Evolutionary conservation across 2,113 vertebrate species (phyloP).

Genomic region (Anolis sagrei): DNA sequence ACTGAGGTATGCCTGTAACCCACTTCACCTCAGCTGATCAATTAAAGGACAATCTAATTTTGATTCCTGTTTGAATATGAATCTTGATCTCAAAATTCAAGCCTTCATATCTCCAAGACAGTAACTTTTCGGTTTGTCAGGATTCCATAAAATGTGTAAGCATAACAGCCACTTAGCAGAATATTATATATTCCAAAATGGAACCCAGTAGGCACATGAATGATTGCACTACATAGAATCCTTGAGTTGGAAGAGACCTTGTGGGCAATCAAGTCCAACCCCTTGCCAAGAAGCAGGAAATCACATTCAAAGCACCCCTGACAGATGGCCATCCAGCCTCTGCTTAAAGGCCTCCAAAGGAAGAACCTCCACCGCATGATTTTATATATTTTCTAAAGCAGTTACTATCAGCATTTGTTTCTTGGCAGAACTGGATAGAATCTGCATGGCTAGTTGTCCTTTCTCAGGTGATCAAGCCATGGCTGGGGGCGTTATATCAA

Average conservation of each 20-base stretch:
- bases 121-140: background rate
- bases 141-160: background rate
- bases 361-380: no score
- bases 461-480: background rate
- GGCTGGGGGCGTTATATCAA: no score
- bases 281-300: no score
- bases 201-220: background rate
- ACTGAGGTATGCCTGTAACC: background rate
- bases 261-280: no score
- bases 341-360: no score
- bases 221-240: background rate
- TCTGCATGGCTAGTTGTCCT: background rate
- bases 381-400: background rate
- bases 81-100: background rate
- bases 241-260: no score
- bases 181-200: no score
- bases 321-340: no score
- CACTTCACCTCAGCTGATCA: background rate
- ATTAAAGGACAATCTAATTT: background rate
- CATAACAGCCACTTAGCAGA: no score
- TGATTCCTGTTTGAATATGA: background rate
- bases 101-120: background rate
- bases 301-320: no score
- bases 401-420: background rate
- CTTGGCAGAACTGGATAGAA: no score